Conservation (phyloP, 2,888 invertebrate species). For the Oscheius onirici region DNA sequence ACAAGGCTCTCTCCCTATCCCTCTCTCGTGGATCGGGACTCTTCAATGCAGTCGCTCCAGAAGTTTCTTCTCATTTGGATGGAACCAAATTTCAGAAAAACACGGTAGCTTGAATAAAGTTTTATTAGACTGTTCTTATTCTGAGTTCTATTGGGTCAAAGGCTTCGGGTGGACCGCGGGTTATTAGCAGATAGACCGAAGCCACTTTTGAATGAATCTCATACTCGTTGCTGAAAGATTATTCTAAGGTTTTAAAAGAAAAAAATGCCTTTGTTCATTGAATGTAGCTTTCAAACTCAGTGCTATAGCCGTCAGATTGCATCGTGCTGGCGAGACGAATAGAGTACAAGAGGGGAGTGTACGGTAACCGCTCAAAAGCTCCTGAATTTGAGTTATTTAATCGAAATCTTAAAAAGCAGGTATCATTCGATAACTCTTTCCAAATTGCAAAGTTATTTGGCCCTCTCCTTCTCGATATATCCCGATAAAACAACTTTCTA, state of each 20-base stretch:
- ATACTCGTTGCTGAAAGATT: background rate
- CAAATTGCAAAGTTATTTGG: too few relatives aligned
- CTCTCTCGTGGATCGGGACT: constrained; percentile 7
- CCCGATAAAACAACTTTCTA: too few relatives aligned
- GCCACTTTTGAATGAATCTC: background rate
- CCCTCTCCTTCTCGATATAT: too few relatives aligned
- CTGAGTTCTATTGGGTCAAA: background rate
- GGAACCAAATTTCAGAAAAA: background rate
- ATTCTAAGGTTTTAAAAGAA: background rate
- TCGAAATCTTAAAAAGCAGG: too few relatives aligned
- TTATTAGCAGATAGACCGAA: background rate
- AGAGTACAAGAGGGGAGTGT: background rate
- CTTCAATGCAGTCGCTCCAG: background rate
- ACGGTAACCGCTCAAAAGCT: background rate
- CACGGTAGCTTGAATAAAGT: background rate
- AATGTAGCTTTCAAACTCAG: background rate
- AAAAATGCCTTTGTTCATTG: background rate
- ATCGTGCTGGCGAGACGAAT: background rate
- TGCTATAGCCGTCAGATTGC: background rate
- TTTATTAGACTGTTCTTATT: background rate
- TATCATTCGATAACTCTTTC: too few relatives aligned
- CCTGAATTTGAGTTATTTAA: background rate
- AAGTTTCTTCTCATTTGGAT: constrained; percentile 10
- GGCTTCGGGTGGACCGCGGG: background rate
- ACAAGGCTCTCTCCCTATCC: background rate